These are phyloP conservation scores for Caenorhabditis wallacei DNA, from an alignment of 2,888 invertebrate genomes.

Conservation along the genomic window DNA sequence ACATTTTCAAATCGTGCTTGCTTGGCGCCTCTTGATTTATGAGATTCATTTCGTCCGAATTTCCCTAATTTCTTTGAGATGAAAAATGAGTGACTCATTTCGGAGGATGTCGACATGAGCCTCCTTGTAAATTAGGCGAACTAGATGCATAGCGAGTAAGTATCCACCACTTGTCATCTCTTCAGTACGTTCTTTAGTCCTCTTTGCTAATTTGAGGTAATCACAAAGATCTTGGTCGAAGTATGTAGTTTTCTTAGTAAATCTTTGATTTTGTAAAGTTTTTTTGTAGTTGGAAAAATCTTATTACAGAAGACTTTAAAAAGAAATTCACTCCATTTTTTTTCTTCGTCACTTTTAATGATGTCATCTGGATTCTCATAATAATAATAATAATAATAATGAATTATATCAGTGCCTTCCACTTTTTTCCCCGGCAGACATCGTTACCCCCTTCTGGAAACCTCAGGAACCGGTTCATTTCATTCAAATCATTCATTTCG, in stretches of 20 bases:
- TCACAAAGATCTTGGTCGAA: not conserved
- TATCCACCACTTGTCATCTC: conserved; percentile 32
- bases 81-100: conserved; percentile 22
- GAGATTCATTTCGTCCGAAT: not conserved
- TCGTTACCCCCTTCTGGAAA: conserved; percentile 13
- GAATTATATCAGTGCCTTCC: conserved; percentile 48
- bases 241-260: not conserved
- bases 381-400: conserved; percentile 29
- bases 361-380: conserved; percentile 26
- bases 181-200: conserved; percentile 19
- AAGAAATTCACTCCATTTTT: too few species aligned
- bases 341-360: not conserved
- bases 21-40: conserved; percentile 41
- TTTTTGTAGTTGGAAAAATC: too few species aligned
- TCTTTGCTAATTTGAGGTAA: conserved; percentile 15
- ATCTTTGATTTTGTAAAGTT: not conserved
- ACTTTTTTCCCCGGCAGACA: conserved; percentile 1
- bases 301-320: too few species aligned
- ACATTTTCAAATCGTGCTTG: conserved; percentile 29
- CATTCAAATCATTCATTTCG: conserved; percentile 58
- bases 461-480: conserved; percentile 48
- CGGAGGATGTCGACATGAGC: conserved; percentile 12
- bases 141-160: conserved; percentile 7
- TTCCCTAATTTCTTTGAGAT: conserved; percentile 15
- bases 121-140: conserved; percentile 22